Evolutionary conservation across 2,113 vertebrate species (phyloP).

Genomic region (Anas platyrhynchos): DNA sequence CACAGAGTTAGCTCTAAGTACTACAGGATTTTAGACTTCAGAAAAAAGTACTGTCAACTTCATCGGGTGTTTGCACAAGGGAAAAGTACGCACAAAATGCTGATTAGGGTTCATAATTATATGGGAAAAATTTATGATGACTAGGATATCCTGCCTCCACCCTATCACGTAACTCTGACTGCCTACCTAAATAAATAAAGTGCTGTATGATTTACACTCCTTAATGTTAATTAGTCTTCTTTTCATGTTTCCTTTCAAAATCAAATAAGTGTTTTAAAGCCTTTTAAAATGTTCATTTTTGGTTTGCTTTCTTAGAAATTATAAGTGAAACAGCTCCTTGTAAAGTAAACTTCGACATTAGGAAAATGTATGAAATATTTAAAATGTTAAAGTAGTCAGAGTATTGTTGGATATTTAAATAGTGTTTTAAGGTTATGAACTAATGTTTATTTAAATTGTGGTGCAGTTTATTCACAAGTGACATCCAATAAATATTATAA

Average conservation of each 20-base stretch:
- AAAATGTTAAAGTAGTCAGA: neutral
- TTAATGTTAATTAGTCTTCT: neutral
- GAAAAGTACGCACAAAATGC: neutral
- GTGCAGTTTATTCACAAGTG: neutral
- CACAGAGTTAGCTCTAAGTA: neutral
- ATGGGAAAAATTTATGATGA: slow-evolving; percentile 69
- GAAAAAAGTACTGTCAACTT: neutral
- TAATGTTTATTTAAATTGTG: neutral
- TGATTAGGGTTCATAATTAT: slow-evolving; percentile 33
- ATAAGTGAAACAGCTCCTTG: neutral
- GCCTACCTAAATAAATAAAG: slow-evolving; percentile 54
- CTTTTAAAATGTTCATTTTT: neutral
- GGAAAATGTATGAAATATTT: neutral
- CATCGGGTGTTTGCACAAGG: neutral
- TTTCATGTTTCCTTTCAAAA: neutral
- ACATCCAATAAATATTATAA: neutral
- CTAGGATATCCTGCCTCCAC: slow-evolving; percentile 81
- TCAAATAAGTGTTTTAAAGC: neutral
- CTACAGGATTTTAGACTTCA: neutral
- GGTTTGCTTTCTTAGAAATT: neutral
- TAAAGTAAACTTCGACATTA: neutral
- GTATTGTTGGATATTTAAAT: neutral
- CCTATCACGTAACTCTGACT: slow-evolving; percentile 63
- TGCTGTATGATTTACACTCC: slow-evolving; percentile 1
- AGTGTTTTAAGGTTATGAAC: neutral